Evolutionary conservation across 2,113 vertebrate species (phyloP), one percentile per base, ranked within the genome.

Genomic region (Notothenia coriiceps): DNA sequence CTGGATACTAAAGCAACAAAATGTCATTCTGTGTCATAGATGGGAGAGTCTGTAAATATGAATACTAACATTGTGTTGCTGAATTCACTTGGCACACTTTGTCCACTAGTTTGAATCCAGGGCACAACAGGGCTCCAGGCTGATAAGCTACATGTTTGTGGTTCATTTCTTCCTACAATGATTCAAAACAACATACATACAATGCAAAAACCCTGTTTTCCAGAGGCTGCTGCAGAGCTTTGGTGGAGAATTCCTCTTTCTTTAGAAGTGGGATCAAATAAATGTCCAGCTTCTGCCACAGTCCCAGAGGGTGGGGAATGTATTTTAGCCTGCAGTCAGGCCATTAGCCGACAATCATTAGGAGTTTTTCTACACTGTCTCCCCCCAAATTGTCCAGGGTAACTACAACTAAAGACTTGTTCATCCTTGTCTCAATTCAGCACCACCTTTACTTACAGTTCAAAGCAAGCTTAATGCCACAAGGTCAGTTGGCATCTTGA

Each of bases 271-370:
- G 80, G 0, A 83, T 72, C 54, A 95, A 80, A 70, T 93, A 94
- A 33, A 91, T 88, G 64, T 92, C 84, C 50, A 95, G 84, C 52
- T 96, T 92, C 0, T 94, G 90, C 92, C 95, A 95, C 35, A 95
- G 85, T 20, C 92, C 91, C 67, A 96, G 77, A 60, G 95, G 93
- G 51, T 3, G 65, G 50, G 81, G 44, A 22, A 85, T 35, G 76
- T 0, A 3, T 85, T 52, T 22, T 22, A 15, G 29, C 77, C 62
- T 43, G 33, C 44, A 74, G 35, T 55, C 70, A 35, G n/a, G 11
- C 35, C 33, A 47, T 49, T 10, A 68, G 11, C 40, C 52, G 51
- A 56, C 1, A 18, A 61, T 52, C 18, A 22, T 10, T 5, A 9
- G 6, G 10, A 29, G 8, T 56, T 15, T 77, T n/a, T 46, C 2